Evolutionary conservation across 2,113 vertebrate species (phyloP).

Genomic region (Paedocypris sp.): DNA sequence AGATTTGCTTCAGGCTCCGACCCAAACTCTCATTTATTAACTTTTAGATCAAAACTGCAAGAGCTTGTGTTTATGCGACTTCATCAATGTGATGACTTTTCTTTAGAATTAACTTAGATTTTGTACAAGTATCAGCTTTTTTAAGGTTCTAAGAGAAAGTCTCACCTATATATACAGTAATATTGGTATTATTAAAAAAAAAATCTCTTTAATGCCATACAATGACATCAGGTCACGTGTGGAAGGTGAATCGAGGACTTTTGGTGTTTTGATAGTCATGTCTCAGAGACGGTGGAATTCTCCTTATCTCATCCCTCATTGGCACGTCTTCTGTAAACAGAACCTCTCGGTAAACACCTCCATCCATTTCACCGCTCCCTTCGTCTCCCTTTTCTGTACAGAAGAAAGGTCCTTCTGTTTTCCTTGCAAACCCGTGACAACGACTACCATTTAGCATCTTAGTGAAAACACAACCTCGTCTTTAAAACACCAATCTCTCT

Average conservation of each 20-base stretch:
- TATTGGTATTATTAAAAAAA: no score
- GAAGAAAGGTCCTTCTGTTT: slow-evolving; percentile 16
- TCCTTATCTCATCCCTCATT: slow-evolving; percentile 25
- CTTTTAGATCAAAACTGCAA: no score
- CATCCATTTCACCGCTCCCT: slow-evolving; percentile 1
- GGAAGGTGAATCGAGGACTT: slow-evolving; percentile 12
- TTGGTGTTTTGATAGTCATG: slow-evolving; percentile 12
- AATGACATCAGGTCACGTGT: background rate
- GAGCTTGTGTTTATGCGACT: no score
- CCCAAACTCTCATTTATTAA: no score
- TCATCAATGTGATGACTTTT: no score
- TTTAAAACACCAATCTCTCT: background rate
- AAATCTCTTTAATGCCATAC: no score
- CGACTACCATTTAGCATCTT: background rate
- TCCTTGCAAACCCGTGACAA: background rate
- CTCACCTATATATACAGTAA: background rate
- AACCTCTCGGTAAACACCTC: background rate
- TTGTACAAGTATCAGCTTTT: no score
- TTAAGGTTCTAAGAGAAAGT: no score
- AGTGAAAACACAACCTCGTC: background rate
- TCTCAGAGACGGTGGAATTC: slow-evolving; percentile 34
- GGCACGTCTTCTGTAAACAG: slow-evolving; percentile 9
- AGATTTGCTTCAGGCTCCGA: no score
- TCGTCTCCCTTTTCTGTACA: background rate
- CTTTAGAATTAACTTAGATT: no score